Evolutionary conservation across 2,888 invertebrate species (phyloP), one percentile per base, ranked within the genome.

Genomic region (Scrobipalpa costella): DNA sequence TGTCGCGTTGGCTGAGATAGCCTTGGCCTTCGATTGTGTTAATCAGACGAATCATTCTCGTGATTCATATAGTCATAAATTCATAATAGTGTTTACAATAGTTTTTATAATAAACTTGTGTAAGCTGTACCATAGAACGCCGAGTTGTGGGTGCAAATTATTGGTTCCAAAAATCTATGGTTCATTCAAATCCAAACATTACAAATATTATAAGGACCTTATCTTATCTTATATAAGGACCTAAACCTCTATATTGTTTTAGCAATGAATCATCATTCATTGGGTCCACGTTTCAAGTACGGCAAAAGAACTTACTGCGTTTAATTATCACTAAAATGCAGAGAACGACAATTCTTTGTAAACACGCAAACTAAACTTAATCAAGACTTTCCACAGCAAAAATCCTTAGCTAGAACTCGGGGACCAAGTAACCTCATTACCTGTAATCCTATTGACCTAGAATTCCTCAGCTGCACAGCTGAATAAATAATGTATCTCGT

Each of bases 401-500:
- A n/a, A 13, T 40, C 40, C 3, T 40, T 13, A 40, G 11, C 13
- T 40, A 13, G 3, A 40, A 13, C 40, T 15, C 44, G 5, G 44
- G n/a, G 2, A 5, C 44, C 8, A 9, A 15, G n/a, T 44, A 9
- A n/a, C 44, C 3, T 15, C n/a, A 15, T 44, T 44, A 44, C 44
- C 44, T 44, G 44, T 9, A 44, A 44, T 44, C 44, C 44, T 2
- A 52, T 52, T 13, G 50, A 52, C 27, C 55, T 33, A 3, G 33
- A 34, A 55, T 15, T 27, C 55, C 27, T 34, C n/a, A n/a, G 15
- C 47, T 8, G 11, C 33, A 49, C 15, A 33, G 17, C 34, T 47
- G 49, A 60, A 60, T 60, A 33, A 60, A 49, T 21, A 8, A 15
- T 17, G 21, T 7, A 27, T 44, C 59, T 36, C 8, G 27, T 34